Conservation (phyloP, 2,888 invertebrate genomes). For the Coremacera marginata region DNA sequence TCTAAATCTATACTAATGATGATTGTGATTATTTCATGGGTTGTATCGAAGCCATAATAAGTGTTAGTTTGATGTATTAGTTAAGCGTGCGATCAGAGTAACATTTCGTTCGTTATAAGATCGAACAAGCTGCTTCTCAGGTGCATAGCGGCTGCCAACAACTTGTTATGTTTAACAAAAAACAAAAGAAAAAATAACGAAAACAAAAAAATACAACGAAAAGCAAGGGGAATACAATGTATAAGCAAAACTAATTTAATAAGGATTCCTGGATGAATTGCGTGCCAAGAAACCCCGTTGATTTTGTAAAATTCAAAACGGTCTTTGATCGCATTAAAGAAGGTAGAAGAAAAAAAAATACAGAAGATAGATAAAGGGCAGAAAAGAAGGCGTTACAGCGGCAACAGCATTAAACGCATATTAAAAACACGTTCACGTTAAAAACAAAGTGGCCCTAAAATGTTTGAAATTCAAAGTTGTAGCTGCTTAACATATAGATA, state of each 20-base stretch:
- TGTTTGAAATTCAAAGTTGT: neutral
- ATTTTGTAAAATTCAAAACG: neutral
- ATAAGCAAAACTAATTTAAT: neutral
- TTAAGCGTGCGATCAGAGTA: neutral
- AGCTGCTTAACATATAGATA: neutral
- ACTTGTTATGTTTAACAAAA: slow-evolving; percentile 10
- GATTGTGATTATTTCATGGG: neutral
- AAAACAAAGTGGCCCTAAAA: neutral
- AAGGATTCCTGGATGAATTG: neutral
- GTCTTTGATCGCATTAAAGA: neutral
- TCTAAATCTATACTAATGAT: neutral
- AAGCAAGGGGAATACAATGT: neutral
- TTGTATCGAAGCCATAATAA: neutral
- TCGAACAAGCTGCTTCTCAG: neutral
- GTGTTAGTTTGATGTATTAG: slow-evolving; percentile 29
- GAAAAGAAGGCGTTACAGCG: slow-evolving; percentile 43
- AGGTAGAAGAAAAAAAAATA: neutral
- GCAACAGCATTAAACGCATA: slow-evolving; percentile 43
- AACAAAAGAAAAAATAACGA: no score
- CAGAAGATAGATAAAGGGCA: neutral
- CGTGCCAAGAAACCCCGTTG: slow-evolving; percentile 20
- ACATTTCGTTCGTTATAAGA: neutral
- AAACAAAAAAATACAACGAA: neutral
- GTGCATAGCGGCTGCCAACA: neutral
- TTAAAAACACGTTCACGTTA: slow-evolving; percentile 40